These are phyloP conservation scores for Opisthocomus hoazin DNA, from an alignment of 2,113 vertebrate species.

Conservation along the genomic window DNA sequence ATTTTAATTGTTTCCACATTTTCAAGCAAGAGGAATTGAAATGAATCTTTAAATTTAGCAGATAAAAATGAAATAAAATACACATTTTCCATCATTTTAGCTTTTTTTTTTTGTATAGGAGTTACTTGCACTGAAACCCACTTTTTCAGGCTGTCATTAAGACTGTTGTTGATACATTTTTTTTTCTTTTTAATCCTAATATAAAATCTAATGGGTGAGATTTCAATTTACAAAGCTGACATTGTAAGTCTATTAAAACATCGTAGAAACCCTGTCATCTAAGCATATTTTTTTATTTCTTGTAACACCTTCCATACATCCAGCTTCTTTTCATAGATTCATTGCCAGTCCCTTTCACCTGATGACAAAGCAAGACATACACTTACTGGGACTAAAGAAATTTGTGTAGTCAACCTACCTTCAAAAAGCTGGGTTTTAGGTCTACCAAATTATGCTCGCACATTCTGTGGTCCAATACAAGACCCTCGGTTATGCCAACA, in stretches of 20 bases:
- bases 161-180: neutral
- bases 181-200: neutral
- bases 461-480: neutral
- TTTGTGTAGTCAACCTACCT: neutral
- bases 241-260: neutral
- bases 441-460: neutral
- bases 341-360: neutral
- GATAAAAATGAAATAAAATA: neutral
- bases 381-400: neutral
- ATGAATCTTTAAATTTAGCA: neutral
- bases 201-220: neutral
- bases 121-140: neutral
- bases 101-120: neutral
- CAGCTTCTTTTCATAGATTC: neutral
- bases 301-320: neutral
- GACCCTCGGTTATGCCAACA: neutral
- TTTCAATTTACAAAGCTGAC: neutral
- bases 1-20: neutral
- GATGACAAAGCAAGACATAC: neutral
- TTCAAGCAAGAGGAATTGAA: neutral
- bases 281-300: neutral
- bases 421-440: neutral
- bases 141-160: neutral
- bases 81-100: neutral
- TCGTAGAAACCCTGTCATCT: neutral